Evolutionary conservation across 2,797 vertebrate genomes (phyloP), one percentile per base, ranked within the genome.

Genomic region (Nyctalus aviator): DNA sequence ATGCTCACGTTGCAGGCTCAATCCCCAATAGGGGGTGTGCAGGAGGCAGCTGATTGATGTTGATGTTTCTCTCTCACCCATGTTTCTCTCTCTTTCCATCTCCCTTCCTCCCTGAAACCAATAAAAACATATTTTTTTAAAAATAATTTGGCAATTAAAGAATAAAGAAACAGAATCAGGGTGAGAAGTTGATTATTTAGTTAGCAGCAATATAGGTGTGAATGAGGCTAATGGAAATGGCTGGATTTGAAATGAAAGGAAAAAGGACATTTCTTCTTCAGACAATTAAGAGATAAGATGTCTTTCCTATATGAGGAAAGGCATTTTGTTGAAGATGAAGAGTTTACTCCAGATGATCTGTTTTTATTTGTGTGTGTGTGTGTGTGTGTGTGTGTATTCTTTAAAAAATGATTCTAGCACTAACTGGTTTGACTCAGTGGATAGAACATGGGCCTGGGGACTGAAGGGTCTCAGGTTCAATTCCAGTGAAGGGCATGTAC

Each of bases 181-280:
- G 6, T 57, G 27, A 89, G 15, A 84, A 41, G 30, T 6, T 32
- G 53, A 8, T 0, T 6, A 14, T 32, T 5, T 5, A 21, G 27
- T 57, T 48, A 41, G 27, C 1, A 48, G 32, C 8, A 37, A 12
- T 30, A 15, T 0, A 66, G 57, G 41, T 53, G 13, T 37, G 23
- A 68, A 78, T 41, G 25, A 86, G n/a, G 59, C 46, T 75, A 85
- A 84, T 68, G 66, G n/a, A 83, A 87, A 79, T 15, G 32, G 18
- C 10, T 73, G n/a, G 41, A 92, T 81, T 93, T 86, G 59, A 30
- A 62, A 62, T 62, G n/a, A 82, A 71, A 81, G 27, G 32, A 82
- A 90, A 84, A 72, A 23, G 10, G 37, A 53, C 8, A 69, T 44
- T 44, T 9, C 8, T 4, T 37, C 20, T 90, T 79, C 46, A 57